Base-by-base conservation (phyloP, 2,888 invertebrate species). In the Therioaphis trifolii region DNA sequence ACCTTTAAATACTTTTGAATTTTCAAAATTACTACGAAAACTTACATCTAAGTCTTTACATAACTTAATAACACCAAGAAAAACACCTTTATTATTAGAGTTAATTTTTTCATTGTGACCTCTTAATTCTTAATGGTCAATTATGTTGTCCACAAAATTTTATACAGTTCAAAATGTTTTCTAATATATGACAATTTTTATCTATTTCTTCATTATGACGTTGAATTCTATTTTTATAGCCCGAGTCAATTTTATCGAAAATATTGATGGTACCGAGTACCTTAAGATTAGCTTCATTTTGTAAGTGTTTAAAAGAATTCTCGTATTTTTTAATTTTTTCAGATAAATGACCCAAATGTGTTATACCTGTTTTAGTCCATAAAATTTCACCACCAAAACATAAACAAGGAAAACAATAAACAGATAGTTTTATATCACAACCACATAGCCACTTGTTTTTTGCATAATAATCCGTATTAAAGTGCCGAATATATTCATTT, bases 11-110 rank as follows among this genome's bases (percentile, higher is more conserved):
- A 35, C 35, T 15, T 46, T 46, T 18, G 69, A 71, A 71, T 69
- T 43, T 69, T 69, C 69, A 69, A 69, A 69, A 69, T 69, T 40
- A 43, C 43, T 43, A 69, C 7, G 18, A 35, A 35, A 35, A 35
- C 35, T 35, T 35, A 35, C 35, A 7, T 35, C 35, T n/a, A n/a
- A n/a, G n/a, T 69, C 68, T 40, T 18, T 68, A 40, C 68, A 27
- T 43, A 69, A 46, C 21, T 69, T 43, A 46, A 69, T 40, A 69
- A 12, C 43, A 43, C 21, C 21, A 21, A 40, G 43, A 69, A 69
- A 43, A 69, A 69, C 43, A 69, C 69, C 69, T 46, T 43, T 40
- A 69, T 69, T 69, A 43, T n/a, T 43, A 21, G 69, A 69, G 11
- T 21, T 43, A 14, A 24, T 69, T 69, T 43, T 69, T 43, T 69